Evolutionary conservation across 2,888 invertebrate genomes (phyloP), one percentile per base, ranked within the genome.

Genomic region (Junonia oenone): DNA sequence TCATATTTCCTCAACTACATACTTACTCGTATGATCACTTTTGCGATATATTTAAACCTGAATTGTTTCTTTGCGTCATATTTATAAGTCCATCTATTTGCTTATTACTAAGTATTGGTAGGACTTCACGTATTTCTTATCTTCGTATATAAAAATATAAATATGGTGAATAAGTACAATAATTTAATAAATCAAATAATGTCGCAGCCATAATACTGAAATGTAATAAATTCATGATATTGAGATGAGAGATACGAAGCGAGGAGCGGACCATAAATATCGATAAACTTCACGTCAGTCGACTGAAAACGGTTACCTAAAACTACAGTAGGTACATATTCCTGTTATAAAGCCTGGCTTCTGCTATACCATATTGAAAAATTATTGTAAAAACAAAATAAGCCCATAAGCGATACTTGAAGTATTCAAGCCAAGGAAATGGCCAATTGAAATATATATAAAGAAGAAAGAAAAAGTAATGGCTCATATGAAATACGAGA

Each of bases 401-500:
- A 31, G 2, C 11, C 11, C 11, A 31, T 2, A 31, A 4, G 14
- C 45, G 13, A 29, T 14, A 14, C 14, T 45, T 45, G 27, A 43
- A 11, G n/a, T 2, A 26, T 13, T 27, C 14, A 11, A 27, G 6
- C 27, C 27, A 8, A 27, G 13, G 15, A 26, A 8, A 27, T 27
- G 13, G 14, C 13, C 26, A 13, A 51, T 15, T 43, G 40, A 53
- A 58, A 51, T 15, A 50, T 31, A 22, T 29, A 37, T 33, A 51
- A 35, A 43, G 31, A 13, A 46, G 19, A 9, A 14, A 17, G 15
- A 17, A 46, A 46, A 38, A 37, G 37, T 51, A 51, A 50, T 45
- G 33, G 31, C 13, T 51, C 43, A 31, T 56, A 56, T 27, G 52
- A 45, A 45, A 51, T 51, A 56, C 26, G 22, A 26, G 40, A 51